Base-by-base conservation (phyloP, 2,888 invertebrate species). In the Bellardia pandia region DNA sequence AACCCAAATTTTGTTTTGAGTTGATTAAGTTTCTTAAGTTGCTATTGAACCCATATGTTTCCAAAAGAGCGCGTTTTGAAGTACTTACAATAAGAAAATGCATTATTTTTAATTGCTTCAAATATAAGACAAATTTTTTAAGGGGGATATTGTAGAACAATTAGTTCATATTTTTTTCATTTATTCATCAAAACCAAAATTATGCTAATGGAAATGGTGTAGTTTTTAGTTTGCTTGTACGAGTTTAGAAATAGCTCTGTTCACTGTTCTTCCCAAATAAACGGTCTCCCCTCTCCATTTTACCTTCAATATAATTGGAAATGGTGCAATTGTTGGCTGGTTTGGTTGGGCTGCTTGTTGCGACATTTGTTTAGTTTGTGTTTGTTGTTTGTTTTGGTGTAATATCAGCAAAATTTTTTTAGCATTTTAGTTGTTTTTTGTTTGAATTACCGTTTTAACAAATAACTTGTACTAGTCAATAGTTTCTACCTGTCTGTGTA, bases 391-490 rank as follows among this genome's bases (percentile, higher is more conserved):
- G 69, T 62, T 64, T 80, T 60, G 62, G 64, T 75, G 75, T 72
- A 72, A 69, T 82, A 82, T 62, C 60, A 74, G 37, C 53, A 53
- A 45, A 58, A 60, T 68, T 81, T 58, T 58, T 68, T 30, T 6
- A 14, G 16, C 60, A n/a, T 62, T 85, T 66, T 14, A 23, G 62
- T 64, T 77, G 72, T 51, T 69, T 30, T 60, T 13, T 85, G 78
- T 87, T 87, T 78, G 84, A 45, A 16, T 60, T 85, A 16, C 56
- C 51, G 66, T 84, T 81, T 81, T 51, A 87, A 85, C 81, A 87
- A 85, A 87, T 82, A 87, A 82, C 85, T 85, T 78, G 69, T 62
- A 72, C 71, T 72, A 81, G 77, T 85, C 85, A 85, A 75, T 87
- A 76, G 72, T 62, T 64, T 23, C 48, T 85, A 85, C 87, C 85